phyloP scores from a whole-genome alignment of 2,797 vertebrate genomes.

The Pseudomugil gertrudae region DNA sequence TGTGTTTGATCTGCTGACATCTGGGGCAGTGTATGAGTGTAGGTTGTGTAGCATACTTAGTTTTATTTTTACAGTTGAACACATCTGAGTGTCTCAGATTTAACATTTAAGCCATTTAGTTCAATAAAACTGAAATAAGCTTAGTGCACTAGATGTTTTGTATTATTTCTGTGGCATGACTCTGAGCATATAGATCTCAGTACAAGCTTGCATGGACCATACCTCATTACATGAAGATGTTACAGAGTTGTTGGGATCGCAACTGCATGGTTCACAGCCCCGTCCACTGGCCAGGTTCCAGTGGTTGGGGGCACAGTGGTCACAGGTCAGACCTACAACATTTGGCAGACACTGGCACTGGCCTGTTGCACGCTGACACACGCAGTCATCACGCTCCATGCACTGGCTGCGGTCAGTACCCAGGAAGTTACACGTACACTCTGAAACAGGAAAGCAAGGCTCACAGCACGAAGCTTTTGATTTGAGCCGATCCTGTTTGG shows the following conservation, averaged over 20 bases:
- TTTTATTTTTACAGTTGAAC: too few species aligned
- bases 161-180: too few species aligned
- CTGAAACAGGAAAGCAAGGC: slow-evolving; percentile 68
- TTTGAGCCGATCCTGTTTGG: neutral
- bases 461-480: neutral
- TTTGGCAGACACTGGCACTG: slow-evolving; percentile 93
- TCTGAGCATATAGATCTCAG: too few species aligned
- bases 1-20: too few species aligned
- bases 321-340: slow-evolving; percentile 89
- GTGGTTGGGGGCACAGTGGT: slow-evolving; percentile 91
- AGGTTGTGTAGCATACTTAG: too few species aligned
- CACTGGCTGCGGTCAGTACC: slow-evolving; percentile 90
- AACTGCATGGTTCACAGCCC: slow-evolving; percentile 90
- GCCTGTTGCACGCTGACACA: slow-evolving; percentile 87
- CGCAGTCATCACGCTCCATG: slow-evolving; percentile 84
- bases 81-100: too few species aligned
- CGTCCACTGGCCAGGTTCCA: slow-evolving; percentile 91
- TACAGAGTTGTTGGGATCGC: slow-evolving; percentile 88
- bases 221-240: slow-evolving; percentile 93
- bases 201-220: slow-evolving; percentile 2
- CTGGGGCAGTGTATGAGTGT: too few species aligned
- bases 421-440: slow-evolving; percentile 91
- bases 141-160: too few species aligned
- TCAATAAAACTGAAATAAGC: too few species aligned
- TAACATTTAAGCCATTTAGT: too few species aligned